Base-by-base conservation (phyloP, 2,113 vertebrate species). In the human region DNA sequence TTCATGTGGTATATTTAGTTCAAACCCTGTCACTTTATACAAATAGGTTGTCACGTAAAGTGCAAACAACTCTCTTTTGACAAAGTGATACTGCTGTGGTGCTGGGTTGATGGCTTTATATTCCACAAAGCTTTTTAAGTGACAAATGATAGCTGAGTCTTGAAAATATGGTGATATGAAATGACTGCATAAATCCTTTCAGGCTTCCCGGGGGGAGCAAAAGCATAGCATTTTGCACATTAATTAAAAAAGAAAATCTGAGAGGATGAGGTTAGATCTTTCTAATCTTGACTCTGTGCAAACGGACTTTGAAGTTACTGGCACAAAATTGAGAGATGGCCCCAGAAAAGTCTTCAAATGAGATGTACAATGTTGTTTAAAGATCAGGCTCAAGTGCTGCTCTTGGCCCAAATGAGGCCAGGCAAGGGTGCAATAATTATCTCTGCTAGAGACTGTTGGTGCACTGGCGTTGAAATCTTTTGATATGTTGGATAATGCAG, bases 181-280 rank as follows among this genome's bases (percentile, higher is more conserved):
- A 86, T 88, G 73, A 81, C 82, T 70, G 76, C 89, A 84, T 61
- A 90, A 95, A 95, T 93, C 78, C 84, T 91, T 43, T 59, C 78
- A 76, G 57, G n/a, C 23, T 78, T 95, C 76, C 79, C 4, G 7
- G 55, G 84, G 35, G 48, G 22, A 45, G 75, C n/a, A 45, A 55
- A 66, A 86, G 61, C 83, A 84, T 10, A 89, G 61, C 43, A 0
- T 76, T 96, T 93, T 88, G 94, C 94, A 90, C n/a, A 87, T 96
- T 97, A 98, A 96, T 98, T 97, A 96, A 3, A 94, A 94, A 95
- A 92, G 89, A 94, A 95, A 95, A 96, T 90, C 90, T 68, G 80
- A 93, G 96, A 93, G 43, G 40, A 68, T 35, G 32, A 95, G 35
- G 5, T 84, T 92, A 73, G 70, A 86, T 72, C 70, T 78, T 89